Evolutionary conservation across 2,797 vertebrate species (phyloP), one percentile per base, ranked within the genome.

Genomic region (Mormyrus hasselquistii): DNA sequence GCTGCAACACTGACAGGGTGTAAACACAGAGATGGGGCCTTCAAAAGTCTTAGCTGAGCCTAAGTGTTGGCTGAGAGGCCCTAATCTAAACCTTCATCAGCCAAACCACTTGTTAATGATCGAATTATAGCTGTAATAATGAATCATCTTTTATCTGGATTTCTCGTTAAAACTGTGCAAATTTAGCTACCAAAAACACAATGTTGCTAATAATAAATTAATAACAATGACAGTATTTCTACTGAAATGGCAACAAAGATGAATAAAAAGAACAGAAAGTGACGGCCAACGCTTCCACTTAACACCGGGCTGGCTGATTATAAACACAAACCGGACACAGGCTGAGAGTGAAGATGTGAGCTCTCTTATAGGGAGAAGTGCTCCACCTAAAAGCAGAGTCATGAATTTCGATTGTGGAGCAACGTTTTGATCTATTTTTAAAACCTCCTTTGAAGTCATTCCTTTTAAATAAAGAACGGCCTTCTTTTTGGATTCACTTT

Each of bases 401-500:
- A 89, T 90, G 91, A 89, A 91, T 90, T 47, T 62, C 55, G 92
- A 90, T 85, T 89, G 91, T 25, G 55, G 86, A 88, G 44, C 91
- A 89, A 91, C 84, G 89, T 85, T 86, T 92, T 92, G 92, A 94
- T 94, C 91, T 90, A 93, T 94, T 92, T 94, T 95, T 94, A 92
- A 94, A 90, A 92, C 82, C 86, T 38, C 88, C 90, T 94, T 94
- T 95, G 93, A 95, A 94, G 93, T 92, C 86, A 57, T 52, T 90
- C 86, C 84, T 86, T 89, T 88, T 90, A 90, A 93, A 90, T 82
- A 84, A 89, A 76, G 87, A 92, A 91, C 90, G 90, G 88, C 89
- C 90, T 86, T 88, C 88, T 93, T 87, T 87, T 93, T 89, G 57
- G 65, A 90, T 89, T 86, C 52, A 93, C 93, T 87, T 86, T 86